Evolutionary conservation across 2,113 vertebrate species (phyloP).

Genomic region (Brachyhypopomus gauderio): DNA sequence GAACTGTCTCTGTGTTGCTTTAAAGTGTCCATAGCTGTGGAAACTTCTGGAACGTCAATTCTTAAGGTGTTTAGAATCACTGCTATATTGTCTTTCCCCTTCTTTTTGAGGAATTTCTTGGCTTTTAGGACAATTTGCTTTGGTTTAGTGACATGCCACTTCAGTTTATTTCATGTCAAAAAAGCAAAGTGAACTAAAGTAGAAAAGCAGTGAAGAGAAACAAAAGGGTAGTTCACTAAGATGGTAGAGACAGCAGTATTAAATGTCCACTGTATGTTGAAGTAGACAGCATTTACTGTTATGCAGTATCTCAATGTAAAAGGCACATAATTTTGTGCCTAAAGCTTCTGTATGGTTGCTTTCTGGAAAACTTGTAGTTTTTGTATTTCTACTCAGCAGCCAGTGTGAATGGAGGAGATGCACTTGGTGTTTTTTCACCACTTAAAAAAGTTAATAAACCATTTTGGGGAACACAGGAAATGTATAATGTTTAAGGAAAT

Average conservation of each 20-base stretch:
- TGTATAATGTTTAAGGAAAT: too few relatives aligned
- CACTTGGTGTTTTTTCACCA: conserved; percentile 6
- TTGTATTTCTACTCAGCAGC: conserved; percentile 61
- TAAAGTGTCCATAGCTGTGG: conserved; percentile 18
- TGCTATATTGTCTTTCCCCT: not conserved
- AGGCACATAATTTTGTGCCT: conserved; percentile 63
- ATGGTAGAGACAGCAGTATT: conserved; percentile 41
- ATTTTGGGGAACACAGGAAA: conserved; percentile 18
- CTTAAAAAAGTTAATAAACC: conserved; percentile 13
- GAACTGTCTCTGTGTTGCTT: conserved; percentile 60
- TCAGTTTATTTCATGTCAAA: not conserved
- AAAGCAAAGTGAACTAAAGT: not conserved
- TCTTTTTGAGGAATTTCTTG: not conserved
- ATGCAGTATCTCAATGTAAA: conserved; percentile 66
- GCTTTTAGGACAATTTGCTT: conserved; percentile 25
- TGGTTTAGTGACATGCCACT: conserved; percentile 7
- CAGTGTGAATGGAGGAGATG: conserved; percentile 55
- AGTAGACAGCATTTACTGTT: conserved; percentile 63
- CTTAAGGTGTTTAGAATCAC: not conserved
- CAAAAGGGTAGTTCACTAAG: not conserved
- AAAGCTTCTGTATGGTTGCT: conserved; percentile 50
- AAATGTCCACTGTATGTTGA: conserved; percentile 54
- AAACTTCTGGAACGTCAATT: conserved; percentile 36
- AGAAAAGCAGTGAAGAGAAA: conserved; percentile 7
- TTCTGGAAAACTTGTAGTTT: conserved; percentile 55